A percentile compares a stretch with the other conserved stretches of the same genome.
phyloP scores from a whole-genome alignment of 1,140 invertebrate genomes.

The Pachyrhynchus sulphureomaculatus region DNA sequence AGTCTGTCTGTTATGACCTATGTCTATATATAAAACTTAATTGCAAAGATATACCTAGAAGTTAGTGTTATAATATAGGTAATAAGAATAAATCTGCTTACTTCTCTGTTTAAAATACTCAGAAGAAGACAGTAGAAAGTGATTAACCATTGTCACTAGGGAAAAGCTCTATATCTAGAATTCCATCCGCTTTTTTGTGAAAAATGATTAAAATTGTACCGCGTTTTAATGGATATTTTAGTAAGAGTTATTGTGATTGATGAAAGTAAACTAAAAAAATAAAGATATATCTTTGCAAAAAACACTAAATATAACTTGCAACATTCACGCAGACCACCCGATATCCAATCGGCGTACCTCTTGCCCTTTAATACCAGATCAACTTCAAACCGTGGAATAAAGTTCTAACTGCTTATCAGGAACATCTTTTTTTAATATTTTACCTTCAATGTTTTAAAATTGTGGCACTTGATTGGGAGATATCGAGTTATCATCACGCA shows the following conservation, averaged over 20 bases:
- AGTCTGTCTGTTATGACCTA: slow-evolving; percentile 43
- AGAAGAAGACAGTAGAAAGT: too few species aligned
- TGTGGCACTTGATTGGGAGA: slow-evolving; percentile 48
- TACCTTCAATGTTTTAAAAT: slow-evolving; percentile 16
- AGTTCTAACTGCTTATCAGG: slow-evolving; percentile 48
- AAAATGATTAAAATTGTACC: too few species aligned
- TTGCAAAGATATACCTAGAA: neutral
- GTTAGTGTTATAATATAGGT: neutral
- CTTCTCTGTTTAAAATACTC: too few species aligned
- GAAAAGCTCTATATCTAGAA: too few species aligned
- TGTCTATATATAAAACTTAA: slow-evolving; percentile 36
- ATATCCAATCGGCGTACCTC: slow-evolving; percentile 45
- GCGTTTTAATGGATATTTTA: too few species aligned
- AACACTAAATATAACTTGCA: slow-evolving; percentile 16
- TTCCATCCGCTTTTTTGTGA: too few species aligned
- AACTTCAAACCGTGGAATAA: slow-evolving; percentile 34
- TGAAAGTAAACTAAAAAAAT: neutral
- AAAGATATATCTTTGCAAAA: neutral
- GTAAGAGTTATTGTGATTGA: too few species aligned
- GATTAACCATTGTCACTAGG: too few species aligned
- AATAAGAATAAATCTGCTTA: too few species aligned
- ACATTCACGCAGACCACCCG: slow-evolving; percentile 42
- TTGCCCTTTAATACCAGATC: slow-evolving; percentile 49
- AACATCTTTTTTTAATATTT: slow-evolving; percentile 44
- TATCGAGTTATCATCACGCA: slow-evolving; percentile 41